Percentiles rank a stretch among this genome's conserved stretches.
Evolutionary conservation across 2,888 invertebrate genomes (phyloP).

Genomic region (Tenthredo livida): DNA sequence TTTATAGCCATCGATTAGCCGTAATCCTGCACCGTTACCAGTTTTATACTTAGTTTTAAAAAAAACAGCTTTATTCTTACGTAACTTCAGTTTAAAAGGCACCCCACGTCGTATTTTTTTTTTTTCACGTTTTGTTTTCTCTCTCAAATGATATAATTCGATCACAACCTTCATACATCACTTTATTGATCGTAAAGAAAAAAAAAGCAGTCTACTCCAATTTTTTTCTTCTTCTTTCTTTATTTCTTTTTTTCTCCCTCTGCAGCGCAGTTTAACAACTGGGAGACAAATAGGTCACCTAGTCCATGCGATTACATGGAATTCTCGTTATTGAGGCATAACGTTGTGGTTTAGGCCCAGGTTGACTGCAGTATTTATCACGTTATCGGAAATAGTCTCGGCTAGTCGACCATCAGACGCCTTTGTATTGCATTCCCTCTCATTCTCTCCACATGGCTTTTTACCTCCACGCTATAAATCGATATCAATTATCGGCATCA

Average conservation of each 20-base stretch:
- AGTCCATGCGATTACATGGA: background rate
- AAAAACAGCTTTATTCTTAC: background rate
- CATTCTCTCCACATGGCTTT: background rate
- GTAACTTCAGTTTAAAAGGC: background rate
- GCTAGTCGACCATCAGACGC: slow-evolving; percentile 7
- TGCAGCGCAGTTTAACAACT: slow-evolving; percentile 21
- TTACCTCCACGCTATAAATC: background rate
- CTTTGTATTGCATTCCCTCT: background rate
- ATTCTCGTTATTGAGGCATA: slow-evolving; percentile 3
- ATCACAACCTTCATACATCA: background rate
- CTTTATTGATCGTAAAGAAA: slow-evolving; percentile 18
- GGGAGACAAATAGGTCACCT: background rate
- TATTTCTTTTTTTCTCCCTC: background rate
- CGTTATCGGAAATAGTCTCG: slow-evolving; percentile 34
- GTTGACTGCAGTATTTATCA: slow-evolving; percentile 22
- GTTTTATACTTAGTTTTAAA: background rate
- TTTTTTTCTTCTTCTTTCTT: background rate
- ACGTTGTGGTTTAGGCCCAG: background rate
- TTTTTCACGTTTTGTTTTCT: background rate
- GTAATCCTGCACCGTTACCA: background rate
- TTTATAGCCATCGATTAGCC: background rate
- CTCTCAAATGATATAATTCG: background rate
- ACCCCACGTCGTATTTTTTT: background rate
- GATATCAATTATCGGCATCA: slow-evolving; percentile 11
- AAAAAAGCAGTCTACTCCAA: background rate